Percentiles rank a stretch among this genome's conserved stretches.
Evolutionary conservation across 2,888 invertebrate species (phyloP).

Genomic region (Chromoteleia sp.): DNA sequence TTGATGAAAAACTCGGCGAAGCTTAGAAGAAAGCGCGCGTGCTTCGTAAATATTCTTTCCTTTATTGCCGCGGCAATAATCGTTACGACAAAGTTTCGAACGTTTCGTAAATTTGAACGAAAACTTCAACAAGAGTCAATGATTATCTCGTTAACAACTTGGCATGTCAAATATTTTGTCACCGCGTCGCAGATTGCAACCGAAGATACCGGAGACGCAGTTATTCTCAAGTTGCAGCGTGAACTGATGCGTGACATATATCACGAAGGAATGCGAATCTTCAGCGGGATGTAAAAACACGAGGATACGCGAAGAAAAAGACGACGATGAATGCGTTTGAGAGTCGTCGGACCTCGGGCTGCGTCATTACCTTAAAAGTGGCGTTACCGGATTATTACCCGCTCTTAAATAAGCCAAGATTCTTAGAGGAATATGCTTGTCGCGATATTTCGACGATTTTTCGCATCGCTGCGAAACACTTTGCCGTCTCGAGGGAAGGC

Average conservation of each 20-base stretch:
- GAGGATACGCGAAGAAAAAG: constrained; percentile 20
- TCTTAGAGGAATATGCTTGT: constrained; percentile 49
- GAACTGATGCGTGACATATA: constrained; percentile 57
- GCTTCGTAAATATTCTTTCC: no score
- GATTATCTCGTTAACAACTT: constrained; percentile 52
- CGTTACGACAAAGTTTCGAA: no score
- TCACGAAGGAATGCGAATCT: constrained; percentile 59
- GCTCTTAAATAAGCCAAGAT: constrained; percentile 33
- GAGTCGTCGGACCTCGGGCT: constrained; percentile 36
- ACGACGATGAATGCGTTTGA: constrained; percentile 28
- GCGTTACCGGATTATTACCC: constrained; percentile 61
- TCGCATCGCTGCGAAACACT: constrained; percentile 27
- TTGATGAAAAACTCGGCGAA: no score
- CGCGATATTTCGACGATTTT: constrained; percentile 53
- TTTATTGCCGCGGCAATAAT: no score
- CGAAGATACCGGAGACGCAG: constrained; percentile 39
- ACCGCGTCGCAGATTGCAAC: constrained; percentile 40
- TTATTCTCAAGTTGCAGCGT: constrained; percentile 55
- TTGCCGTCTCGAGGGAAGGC: constrained; percentile 8
- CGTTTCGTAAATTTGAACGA: constrained; percentile 15
- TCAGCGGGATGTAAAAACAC: constrained; percentile 43
- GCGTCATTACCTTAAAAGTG: constrained; percentile 58
- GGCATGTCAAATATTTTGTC: constrained; percentile 60
- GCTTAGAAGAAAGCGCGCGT: no score
- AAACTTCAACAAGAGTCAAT: constrained; percentile 26